Evolutionary conservation across 2,113 vertebrate genomes (phyloP).

Genomic region (Cygnus buccinator): DNA sequence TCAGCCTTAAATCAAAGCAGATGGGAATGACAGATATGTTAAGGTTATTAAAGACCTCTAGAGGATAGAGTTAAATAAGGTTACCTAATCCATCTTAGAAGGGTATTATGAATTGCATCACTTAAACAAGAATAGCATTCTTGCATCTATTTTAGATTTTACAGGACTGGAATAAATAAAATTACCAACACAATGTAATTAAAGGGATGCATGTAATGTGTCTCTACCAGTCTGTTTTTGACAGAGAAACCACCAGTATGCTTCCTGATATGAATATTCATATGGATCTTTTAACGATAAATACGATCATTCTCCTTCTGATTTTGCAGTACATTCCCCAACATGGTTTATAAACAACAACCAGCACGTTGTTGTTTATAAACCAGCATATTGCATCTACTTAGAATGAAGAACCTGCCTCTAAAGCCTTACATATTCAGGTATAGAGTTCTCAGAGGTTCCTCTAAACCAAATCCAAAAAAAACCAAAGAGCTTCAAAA

Average conservation of each 20-base stretch:
- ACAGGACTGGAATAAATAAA: conserved; percentile 6
- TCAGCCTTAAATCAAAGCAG: conserved; percentile 77
- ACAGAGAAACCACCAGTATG: not conserved
- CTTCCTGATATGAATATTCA: not conserved
- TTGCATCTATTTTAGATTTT: conserved; percentile 54
- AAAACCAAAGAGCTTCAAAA: not conserved
- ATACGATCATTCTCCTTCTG: not conserved
- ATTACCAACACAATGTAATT: not conserved
- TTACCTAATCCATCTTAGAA: conserved; percentile 66
- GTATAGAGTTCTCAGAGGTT: not conserved
- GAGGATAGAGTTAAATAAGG: conserved; percentile 66
- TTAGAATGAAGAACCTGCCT: not conserved
- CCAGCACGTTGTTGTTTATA: not conserved
- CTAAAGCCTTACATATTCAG: not conserved
- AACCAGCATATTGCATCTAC: not conserved
- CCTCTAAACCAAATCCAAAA: not conserved
- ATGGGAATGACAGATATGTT: conserved; percentile 73
- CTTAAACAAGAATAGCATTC: conserved; percentile 39
- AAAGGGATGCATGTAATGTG: not conserved
- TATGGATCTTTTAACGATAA: not conserved
- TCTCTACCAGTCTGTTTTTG: not conserved
- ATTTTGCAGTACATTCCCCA: not conserved
- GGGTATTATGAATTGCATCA: conserved; percentile 59
- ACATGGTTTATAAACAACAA: too few relatives aligned
- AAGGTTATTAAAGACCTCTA: conserved; percentile 75